These are phyloP conservation scores for Dicentrarchus labrax DNA, from an alignment of 2,113 vertebrate species.

Conservation along the genomic window DNA sequence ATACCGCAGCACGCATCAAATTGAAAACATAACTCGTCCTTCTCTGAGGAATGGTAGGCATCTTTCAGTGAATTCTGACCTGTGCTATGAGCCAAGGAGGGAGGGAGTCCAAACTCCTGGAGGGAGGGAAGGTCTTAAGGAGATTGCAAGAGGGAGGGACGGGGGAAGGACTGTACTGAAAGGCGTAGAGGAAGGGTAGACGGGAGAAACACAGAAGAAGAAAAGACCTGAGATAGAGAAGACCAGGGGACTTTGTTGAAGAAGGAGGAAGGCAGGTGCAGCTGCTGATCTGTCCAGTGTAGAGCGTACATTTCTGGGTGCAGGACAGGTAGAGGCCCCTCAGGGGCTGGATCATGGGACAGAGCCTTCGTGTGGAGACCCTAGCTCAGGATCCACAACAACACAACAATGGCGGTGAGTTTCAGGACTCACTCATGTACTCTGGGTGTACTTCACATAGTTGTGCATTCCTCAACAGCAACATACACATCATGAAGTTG, in stretches of 20 bases:
- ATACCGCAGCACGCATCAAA: conserved; percentile 44
- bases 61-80: conserved; percentile 87
- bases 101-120: conserved; percentile 74
- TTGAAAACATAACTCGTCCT: conserved; percentile 84
- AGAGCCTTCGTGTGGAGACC: conserved; percentile 82
- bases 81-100: conserved; percentile 79
- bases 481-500: conserved; percentile 16
- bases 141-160: conserved; percentile 68
- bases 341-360: conserved; percentile 87
- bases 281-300: conserved; percentile 27
- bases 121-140: conserved; percentile 79
- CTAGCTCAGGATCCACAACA: conserved; percentile 73
- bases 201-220: conserved; percentile 83
- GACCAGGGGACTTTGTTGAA: conserved; percentile 28
- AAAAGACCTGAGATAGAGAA: conserved; percentile 75
- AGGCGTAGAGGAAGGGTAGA: conserved; percentile 81
- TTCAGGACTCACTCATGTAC: conserved; percentile 36
- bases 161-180: conserved; percentile 69
- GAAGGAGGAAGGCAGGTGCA: conserved; percentile 47
- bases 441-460: background rate
- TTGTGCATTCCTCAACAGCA: conserved; percentile 13
- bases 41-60: conserved; percentile 94
- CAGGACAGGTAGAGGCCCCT: conserved; percentile 79
- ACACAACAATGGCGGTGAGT: conserved; percentile 79
- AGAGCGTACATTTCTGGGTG: conserved; percentile 55